Base-by-base conservation (phyloP, 2,113 vertebrate genomes). In the Ariopsis seemanni region DNA sequence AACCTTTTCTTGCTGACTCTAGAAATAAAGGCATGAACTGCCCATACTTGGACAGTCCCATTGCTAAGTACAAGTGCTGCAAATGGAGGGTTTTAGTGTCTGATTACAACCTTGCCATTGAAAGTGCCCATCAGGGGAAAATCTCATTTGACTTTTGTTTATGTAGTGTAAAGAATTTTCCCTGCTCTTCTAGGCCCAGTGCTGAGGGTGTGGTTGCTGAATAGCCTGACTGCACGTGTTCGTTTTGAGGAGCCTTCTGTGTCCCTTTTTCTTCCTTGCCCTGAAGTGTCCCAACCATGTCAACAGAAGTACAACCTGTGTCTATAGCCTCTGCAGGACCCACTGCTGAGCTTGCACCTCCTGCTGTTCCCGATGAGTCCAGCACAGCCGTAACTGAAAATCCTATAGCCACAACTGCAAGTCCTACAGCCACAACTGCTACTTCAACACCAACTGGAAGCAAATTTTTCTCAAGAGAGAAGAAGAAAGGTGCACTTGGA, bases 401-500 rank as follows among this genome's bases (percentile, higher is more conserved):
- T 69, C 85, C 82, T 30, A 88, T 60, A 77, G 0, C 30, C 30
- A 30, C 30, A 85, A n/a, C 69, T 69, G 82, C 52, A 34, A 69
- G 55, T 69, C 85, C 82, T 30, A 88, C 63, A 77, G 0, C 50
- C 11, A n/a, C 87, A 88, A 82, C 22, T 80, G 34, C 93, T 42
- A 89, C 91, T 60, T 86, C 89, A 77, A 90, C 93, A 15, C 91
- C 94, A 7, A 52, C 88, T 7, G 82, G 90, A 2, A 87, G 95
- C 93, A 96, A 94, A 87, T 96, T 96, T 89, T 96, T 96, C 90
- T 98, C 96, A 90, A 98, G 96, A 25, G 97, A 98, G 87, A 98
- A 96, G 93, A 98, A 97, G 94, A 98, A 96, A 94, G 95, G 94
- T 97, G 72, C 74, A 83, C 0, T 65, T 12, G 9, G 30, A 4